A percentile compares a stretch with the other conserved stretches of the same genome.
phyloP scores from a whole-genome alignment of 1,140 invertebrate species.

The Drosophila sturtevanti region DNA sequence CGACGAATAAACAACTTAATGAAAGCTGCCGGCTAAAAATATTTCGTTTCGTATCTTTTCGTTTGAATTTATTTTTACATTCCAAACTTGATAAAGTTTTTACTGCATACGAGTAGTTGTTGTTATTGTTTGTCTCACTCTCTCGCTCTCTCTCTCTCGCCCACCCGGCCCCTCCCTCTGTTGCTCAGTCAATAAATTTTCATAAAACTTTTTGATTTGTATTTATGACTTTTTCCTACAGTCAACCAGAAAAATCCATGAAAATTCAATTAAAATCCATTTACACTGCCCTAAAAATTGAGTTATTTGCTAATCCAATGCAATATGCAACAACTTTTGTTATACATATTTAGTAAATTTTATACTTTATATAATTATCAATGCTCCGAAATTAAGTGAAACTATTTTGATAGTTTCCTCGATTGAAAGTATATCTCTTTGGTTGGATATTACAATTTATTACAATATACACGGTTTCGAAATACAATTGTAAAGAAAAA shows the following conservation, averaged over 20 bases:
- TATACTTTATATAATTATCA: too few relatives aligned
- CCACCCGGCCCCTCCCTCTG: not conserved
- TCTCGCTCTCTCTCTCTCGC: not conserved
- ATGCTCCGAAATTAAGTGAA: not conserved
- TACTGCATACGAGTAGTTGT: not conserved
- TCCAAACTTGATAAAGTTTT: not conserved
- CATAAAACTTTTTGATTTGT: constrained; percentile 79
- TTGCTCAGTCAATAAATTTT: constrained; percentile 61
- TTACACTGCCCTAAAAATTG: constrained; percentile 37
- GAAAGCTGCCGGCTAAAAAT: constrained; percentile 40
- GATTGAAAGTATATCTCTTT: not conserved
- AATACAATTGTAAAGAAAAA: constrained; percentile 14
- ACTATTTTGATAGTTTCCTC: not conserved
- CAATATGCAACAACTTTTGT: not conserved
- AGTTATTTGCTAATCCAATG: constrained; percentile 42
- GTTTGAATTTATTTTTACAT: constrained; percentile 3
- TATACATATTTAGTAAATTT: too few relatives aligned
- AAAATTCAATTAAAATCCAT: constrained; percentile 68
- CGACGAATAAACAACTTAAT: constrained; percentile 74
- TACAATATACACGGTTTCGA: constrained; percentile 9
- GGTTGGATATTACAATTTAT: constrained; percentile 13
- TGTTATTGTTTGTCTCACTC: not conserved
- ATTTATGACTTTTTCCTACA: constrained; percentile 65
- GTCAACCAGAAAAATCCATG: constrained; percentile 25
- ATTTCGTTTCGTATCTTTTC: not conserved